Conservation (phyloP, 2,888 invertebrate species). For the Julus scanicus region DNA sequence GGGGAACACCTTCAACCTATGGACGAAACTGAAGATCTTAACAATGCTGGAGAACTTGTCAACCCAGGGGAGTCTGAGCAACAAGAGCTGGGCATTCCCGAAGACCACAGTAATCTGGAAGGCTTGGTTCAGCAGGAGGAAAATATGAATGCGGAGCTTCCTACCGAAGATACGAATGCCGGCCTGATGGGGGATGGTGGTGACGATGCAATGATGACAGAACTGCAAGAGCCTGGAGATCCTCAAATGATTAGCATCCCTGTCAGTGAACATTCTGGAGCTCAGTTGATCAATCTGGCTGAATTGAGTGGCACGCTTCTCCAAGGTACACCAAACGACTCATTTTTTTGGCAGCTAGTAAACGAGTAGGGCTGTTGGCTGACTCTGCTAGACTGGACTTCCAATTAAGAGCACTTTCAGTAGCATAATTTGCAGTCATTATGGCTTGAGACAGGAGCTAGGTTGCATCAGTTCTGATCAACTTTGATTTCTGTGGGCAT, state of each 20-base stretch:
- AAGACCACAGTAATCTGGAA: slow-evolving; percentile 16
- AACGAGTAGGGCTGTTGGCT: background rate
- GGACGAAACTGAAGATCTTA: slow-evolving; percentile 41
- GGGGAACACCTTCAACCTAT: slow-evolving; percentile 23
- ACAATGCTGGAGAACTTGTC: slow-evolving; percentile 59
- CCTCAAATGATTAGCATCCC: slow-evolving; percentile 39
- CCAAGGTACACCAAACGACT: slow-evolving; percentile 16
- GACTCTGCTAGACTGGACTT: background rate
- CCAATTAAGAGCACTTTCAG: slow-evolving; percentile 10
- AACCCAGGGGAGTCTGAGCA: slow-evolving; percentile 52
- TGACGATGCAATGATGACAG: slow-evolving; percentile 38
- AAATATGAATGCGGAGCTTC: background rate
- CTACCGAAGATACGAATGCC: background rate
- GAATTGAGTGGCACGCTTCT: slow-evolving; percentile 21
- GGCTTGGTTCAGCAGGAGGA: background rate
- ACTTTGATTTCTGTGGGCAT: background rate
- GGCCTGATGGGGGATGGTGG: background rate
- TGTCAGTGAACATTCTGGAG: slow-evolving; percentile 30
- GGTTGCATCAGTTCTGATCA: background rate
- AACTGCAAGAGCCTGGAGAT: background rate
- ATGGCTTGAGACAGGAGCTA: background rate
- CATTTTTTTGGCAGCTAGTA: background rate
- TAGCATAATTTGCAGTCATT: background rate
- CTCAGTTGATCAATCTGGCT: slow-evolving; percentile 32
- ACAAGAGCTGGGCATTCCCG: slow-evolving; percentile 30